Base-by-base conservation (phyloP, 2,888 invertebrate species). In the Punctoribates punctum region DNA sequence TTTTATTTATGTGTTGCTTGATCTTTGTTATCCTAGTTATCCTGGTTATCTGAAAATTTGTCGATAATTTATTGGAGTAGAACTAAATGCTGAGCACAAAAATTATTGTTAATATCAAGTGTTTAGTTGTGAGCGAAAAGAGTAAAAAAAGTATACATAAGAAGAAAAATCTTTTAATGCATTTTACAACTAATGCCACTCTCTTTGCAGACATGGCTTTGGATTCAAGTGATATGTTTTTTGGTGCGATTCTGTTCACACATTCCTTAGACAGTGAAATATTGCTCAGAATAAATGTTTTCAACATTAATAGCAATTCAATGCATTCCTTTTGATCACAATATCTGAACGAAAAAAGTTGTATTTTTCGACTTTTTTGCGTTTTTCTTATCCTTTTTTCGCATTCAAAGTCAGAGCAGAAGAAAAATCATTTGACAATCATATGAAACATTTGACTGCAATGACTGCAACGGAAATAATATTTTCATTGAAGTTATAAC, bases 271-370 rank as follows among this genome's bases (percentile, higher is more conserved):
- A 60, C 60, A 60, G 60, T 60, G 60, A 60, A 25, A 60, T 60
- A 60, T 60, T 23, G 23, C 27, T 9, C 27, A 23, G 6, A 60
- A 60, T 27, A 60, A 60, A 60, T 60, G 23, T 27, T 60, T 60
- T 60, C 27, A 60, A 60, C 60, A 60, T 60, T 60, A 60, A 60
- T 60, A 60, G 60, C 60, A 54, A 27, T 60, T 60, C 60, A 60
- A 60, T 60, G 27, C 60, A 23, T 60, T 60, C 60, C 23, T 60
- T 48, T 15, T 27, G 60, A 51, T 51, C 51, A n/a, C 23, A 60
- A 60, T 27, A 3, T 27, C 27, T n/a, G 51, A 5, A 42, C 42
- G 20, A n/a, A 9, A n/a, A 51, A 20, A 48, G n/a, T 8, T 6
- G 4, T 51, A 51, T 51, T 51, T 20, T 42, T 42, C 11, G 11